These are phyloP conservation scores for Cassiopea andromeda DNA, from an alignment of 30 jellyfish, hydroid and myxozoan species.

Conservation along the genomic window DNA sequence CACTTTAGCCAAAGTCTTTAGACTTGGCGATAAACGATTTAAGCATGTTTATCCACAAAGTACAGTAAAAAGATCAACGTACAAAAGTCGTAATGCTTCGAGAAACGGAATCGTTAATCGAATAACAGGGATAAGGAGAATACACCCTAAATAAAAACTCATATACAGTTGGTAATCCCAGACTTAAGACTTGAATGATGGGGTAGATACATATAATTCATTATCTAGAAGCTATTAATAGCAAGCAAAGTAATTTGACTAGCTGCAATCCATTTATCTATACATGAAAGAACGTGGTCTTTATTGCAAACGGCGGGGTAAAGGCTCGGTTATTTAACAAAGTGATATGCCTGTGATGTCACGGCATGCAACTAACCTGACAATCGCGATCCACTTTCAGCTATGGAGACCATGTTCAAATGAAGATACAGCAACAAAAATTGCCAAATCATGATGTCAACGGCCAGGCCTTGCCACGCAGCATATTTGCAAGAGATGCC, in stretches of 20 bases:
- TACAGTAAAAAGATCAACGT: background rate
- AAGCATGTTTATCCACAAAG: constrained; percentile 1
- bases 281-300: background rate
- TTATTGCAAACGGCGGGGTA: background rate
- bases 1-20: background rate
- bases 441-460: constrained; percentile 35
- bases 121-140: background rate
- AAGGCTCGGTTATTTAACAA: background rate
- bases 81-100: background rate
- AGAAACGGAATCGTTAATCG: background rate
- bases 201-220: too few relatives aligned
- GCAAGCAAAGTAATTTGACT: too few relatives aligned
- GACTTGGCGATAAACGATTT: background rate
- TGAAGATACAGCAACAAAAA: constrained; percentile 2
- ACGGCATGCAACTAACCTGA: constrained; percentile 48
- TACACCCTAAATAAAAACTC: background rate
- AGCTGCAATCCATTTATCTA: too few relatives aligned
- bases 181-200: too few relatives aligned
- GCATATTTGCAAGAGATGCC: constrained; percentile 17
- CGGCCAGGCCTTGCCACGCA: constrained; percentile 8
- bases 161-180: too few relatives aligned
- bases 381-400: constrained; percentile 29
- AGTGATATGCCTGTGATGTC: background rate
- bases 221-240: too few relatives aligned
- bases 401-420: constrained; percentile 19